Evolutionary conservation across 2,797 vertebrate species (phyloP), one percentile per base, ranked within the genome.

Genomic region (Lycodopsis pacificus): DNA sequence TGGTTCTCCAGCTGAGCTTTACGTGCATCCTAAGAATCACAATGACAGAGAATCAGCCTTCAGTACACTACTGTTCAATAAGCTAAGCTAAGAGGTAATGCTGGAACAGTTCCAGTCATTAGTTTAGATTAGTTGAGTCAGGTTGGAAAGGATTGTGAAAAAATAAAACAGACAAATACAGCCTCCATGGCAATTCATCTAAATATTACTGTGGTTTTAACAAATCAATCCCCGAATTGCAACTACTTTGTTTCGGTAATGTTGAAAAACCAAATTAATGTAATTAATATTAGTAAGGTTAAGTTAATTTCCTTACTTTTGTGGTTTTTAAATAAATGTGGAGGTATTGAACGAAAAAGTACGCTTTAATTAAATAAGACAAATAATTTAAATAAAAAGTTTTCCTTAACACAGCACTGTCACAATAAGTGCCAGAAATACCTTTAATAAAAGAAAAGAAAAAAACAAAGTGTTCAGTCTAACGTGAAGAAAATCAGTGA

Each of bases 1-100:
- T 99, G 97, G 89, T 99, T 99, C 95, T 99, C 97, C 91, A 99
- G 90, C 91, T 99, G 97, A 62, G 97, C 97, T 87, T 97, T 96
- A 53, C 97, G 96, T 3, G 97, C 97, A 46, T 99, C 97, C 97
- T 98, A 75, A 8, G 15, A 42, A 22, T 4, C 22, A 71, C 7
- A 80, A 32, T 13, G n/a, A 62, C 63, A 9, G 15, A 3, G 38
- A 70, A 76, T 67, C n/a, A 67, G 51, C 63, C 44, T 83, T n/a
- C 6, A 57, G 20, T 14, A 14, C 17, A 75, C 19, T 12, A 10
- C 13, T 3, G 34, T 48, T 30, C 27, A 44, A 56, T 11, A 65
- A 38, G 25, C 0, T 2, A 34, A 59, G 15, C 6, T 20, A 10
- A 36, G 7, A 56, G 15, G 42, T 30, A 22, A 17, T 30, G 2